These are phyloP conservation scores for Aricia agestis DNA, from an alignment of 1,140 invertebrate genomes.

Conservation along the genomic window DNA sequence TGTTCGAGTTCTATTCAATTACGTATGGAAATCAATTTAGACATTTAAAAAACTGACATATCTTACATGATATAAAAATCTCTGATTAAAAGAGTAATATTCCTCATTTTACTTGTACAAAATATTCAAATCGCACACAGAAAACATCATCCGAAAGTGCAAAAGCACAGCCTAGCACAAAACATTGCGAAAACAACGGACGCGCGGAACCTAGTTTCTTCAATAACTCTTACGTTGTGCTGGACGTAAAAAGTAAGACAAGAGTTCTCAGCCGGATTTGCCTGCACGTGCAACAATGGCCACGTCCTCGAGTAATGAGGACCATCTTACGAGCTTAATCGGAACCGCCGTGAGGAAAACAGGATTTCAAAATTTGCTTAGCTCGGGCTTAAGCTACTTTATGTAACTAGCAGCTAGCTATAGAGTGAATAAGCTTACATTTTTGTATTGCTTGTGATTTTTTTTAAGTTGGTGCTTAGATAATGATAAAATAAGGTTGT, in stretches of 20 bases:
- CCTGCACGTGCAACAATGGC: slow-evolving; percentile 8
- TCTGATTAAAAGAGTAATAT: too few species aligned
- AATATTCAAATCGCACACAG: neutral
- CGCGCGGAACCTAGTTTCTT: slow-evolving; percentile 12
- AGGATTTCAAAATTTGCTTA: slow-evolving; percentile 12
- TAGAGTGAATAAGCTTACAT: too few species aligned
- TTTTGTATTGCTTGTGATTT: too few species aligned
- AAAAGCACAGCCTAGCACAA: neutral
- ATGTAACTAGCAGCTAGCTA: neutral
- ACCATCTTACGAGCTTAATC: slow-evolving; percentile 13
- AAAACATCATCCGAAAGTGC: neutral
- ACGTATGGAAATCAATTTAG: too few species aligned
- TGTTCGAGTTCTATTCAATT: too few species aligned
- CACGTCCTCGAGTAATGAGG: slow-evolving; percentile 7
- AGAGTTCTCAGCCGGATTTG: slow-evolving; percentile 12
- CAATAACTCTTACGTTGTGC: slow-evolving; percentile 3
- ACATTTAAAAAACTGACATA: too few species aligned
- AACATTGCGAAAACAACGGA: neutral
- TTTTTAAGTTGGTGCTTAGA: too few species aligned
- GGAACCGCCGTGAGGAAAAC: slow-evolving; percentile 10
- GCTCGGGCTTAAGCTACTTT: neutral
- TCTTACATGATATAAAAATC: too few species aligned
- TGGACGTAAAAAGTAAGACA: slow-evolving; percentile 6
- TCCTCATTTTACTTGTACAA: neutral
- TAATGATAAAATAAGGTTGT: too few species aligned